Base-by-base conservation (phyloP, 2,888 invertebrate genomes). In the Mythimna lalbum region DNA sequence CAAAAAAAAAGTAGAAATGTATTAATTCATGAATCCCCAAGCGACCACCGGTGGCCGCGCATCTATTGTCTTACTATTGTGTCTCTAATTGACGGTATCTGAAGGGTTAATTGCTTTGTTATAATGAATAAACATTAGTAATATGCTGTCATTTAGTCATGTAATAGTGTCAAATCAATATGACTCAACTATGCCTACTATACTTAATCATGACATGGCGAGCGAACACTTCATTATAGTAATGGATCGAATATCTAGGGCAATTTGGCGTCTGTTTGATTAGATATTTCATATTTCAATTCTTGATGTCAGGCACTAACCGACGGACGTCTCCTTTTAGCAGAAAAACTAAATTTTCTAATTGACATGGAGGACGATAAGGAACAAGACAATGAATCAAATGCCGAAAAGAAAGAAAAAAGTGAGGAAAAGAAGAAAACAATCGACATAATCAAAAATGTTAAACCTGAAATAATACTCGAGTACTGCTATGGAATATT, bases 401-500 rank as follows among this genome's bases (percentile, higher is more conserved):
- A 63, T 50, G 10, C 12, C 47, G 57, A 55, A 12, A 72, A 68
- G 31, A 64, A 55, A 62, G 62, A 73, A 50, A 36, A 53, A 14
- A 9, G n/a, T 57, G 7, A 19, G 31, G 59, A 55, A 55, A 60
- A 77, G 52, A 56, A 52, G 19, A 76, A 63, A 39, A 72, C 72
- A n/a, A 50, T 57, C 19, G 52, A 59, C 59, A 76, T 65, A 36
- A 63, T 77, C 14, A 62, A 65, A 36, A 68, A 59, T 68, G 17
- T 77, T 10, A 77, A 72, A 55, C 27, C 78, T 36, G 72, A 72
- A 76, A 59, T 72, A 49, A 63, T 76, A 68, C 36, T 64, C 21
- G 73, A 72, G 63, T 60, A 69, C 55, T 70, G 77, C 61, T 68
- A 53, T 61, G 78, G 78, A 52, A 65, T 79, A 64, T 78, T 67